Conservation (phyloP, 2,113 vertebrate genomes). For the Percopsis transmontana region DNA sequence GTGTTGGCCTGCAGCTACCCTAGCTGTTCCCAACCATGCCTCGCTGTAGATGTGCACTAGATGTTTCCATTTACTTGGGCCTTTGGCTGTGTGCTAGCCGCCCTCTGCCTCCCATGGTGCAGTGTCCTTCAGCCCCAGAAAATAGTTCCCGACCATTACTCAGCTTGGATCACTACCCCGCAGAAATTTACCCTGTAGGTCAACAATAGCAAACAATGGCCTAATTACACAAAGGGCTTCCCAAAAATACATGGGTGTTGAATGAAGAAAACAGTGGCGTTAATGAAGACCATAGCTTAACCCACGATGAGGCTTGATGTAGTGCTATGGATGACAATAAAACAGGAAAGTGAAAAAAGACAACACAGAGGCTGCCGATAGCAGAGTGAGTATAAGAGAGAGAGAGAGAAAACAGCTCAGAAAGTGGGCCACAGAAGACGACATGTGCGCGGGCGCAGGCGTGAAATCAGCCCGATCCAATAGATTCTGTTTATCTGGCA, state of each 20-base stretch:
- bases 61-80: constrained; percentile 35
- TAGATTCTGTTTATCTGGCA: constrained; percentile 82
- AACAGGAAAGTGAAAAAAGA: constrained; percentile 55
- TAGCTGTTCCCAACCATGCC: too few relatives aligned
- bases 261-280: too few relatives aligned
- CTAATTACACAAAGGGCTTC: constrained; percentile 20
- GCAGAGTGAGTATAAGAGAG: neutral
- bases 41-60: constrained; percentile 10
- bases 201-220: constrained; percentile 15
- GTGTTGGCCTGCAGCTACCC: too few relatives aligned
- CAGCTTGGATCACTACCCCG: constrained; percentile 37
- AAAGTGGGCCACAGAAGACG: constrained; percentile 70
- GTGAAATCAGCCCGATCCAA: constrained; percentile 80
- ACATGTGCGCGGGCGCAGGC: constrained; percentile 76
- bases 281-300: constrained; percentile 11
- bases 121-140: constrained; percentile 66
- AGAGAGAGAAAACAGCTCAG: constrained; percentile 35
- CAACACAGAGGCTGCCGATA: constrained; percentile 22
- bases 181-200: constrained; percentile 28
- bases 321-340: constrained; percentile 23
- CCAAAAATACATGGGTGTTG: neutral
- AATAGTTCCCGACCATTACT: constrained; percentile 45
- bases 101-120: constrained; percentile 58
- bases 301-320: constrained; percentile 26
- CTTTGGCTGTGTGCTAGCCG: constrained; percentile 54